Evolutionary conservation across 2,888 invertebrate genomes (phyloP), one percentile per base, ranked within the genome.

Genomic region (Nematopogon swammerdamellus): DNA sequence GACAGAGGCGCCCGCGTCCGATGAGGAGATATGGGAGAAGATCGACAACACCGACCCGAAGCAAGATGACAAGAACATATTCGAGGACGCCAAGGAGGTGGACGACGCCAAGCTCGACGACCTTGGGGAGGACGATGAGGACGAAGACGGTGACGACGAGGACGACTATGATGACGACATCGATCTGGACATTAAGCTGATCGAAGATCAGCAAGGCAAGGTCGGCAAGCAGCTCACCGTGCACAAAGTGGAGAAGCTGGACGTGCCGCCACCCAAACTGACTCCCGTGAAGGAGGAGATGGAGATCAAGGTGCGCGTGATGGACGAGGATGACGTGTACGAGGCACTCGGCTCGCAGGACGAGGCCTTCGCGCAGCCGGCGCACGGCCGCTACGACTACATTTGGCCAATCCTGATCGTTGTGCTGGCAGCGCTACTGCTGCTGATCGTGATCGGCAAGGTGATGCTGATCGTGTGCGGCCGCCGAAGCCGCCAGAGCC

Each of bases 381-480:
- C 25, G 25, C 81, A 80, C 58, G 65, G 68, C 48, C 69, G 59
- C 54, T 82, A 82, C 59, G 73, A 72, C 49, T 82, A 82, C 63
- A 58, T 85, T 53, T 80, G 83, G 72, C 84, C 84, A 43, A 76
- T 83, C 20, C 64, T 84, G 43, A 82, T 85, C 54, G 80, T 85
- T 46, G 70, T 85, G 51, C 65, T 84, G 44, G 79, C 85, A 48
- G 79, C 85, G 45, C 59, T 83, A 17, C 67, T 85, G 49, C 64
- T 85, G 18, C 69, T 86, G 17, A 58, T 85, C 55, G 72, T 72
- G 46, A 72, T 82, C 51, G 80, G 67, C 46, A 83, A 82, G 62
- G 61, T 83, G 18, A 73, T 83, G n/a, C 68, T 77, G 59, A 58
- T 72, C 53, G 54, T 67, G 53, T 76, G 72, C 62, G 65, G 54